These are phyloP conservation scores for Phyllopteryx taeniolatus DNA, from an alignment of 2,113 vertebrate species.

Conservation along the genomic window DNA sequence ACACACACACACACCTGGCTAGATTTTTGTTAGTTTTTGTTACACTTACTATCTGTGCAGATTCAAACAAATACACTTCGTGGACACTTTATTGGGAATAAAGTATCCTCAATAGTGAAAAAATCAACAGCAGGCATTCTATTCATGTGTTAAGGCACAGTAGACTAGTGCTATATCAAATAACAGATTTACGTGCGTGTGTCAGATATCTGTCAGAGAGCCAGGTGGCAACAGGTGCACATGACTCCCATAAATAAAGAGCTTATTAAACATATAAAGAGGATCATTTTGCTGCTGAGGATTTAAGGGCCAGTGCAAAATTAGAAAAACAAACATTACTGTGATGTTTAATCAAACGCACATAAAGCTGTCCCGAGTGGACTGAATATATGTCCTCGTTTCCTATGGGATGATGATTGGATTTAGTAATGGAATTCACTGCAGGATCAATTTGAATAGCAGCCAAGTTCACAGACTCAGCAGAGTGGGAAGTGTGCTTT, in stretches of 20 bases:
- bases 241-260: slow-evolving; percentile 81
- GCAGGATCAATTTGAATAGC: slow-evolving; percentile 70
- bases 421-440: slow-evolving; percentile 88
- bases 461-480: slow-evolving; percentile 46
- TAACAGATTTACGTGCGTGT: slow-evolving; percentile 78
- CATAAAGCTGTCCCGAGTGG: slow-evolving; percentile 82
- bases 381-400: slow-evolving; percentile 86
- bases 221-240: slow-evolving; percentile 65
- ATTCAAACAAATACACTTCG: too few species aligned
- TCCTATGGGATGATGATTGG: slow-evolving; percentile 84
- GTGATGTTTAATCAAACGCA: slow-evolving; percentile 90
- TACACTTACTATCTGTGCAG: too few species aligned
- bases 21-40: too few species aligned
- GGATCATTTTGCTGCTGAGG: slow-evolving; percentile 59
- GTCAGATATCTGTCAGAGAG: slow-evolving; percentile 78
- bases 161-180: slow-evolving; percentile 52
- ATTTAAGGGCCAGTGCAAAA: slow-evolving; percentile 85
- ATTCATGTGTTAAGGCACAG: too few species aligned
- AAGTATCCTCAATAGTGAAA: too few species aligned
- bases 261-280: slow-evolving; percentile 83
- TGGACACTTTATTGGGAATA: too few species aligned
- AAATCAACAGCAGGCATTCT: neutral
- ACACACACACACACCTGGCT: too few species aligned
- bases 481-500: neutral
- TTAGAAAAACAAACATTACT: slow-evolving; percentile 86